Evolutionary conservation across 2,888 invertebrate genomes (phyloP).

Genomic region (Eudemis profundana): DNA sequence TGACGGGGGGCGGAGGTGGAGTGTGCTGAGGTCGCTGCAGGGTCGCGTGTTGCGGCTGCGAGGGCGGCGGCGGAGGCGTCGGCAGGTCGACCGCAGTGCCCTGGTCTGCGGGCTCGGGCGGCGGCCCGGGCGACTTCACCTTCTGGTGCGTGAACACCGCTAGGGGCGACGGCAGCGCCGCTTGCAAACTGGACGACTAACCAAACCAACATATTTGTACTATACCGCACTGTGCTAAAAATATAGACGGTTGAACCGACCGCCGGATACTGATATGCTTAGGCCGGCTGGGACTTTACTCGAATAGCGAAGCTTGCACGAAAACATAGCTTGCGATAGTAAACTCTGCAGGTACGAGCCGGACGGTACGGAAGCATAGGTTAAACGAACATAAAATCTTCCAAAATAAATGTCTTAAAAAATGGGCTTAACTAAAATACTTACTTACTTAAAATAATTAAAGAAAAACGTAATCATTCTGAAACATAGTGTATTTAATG

Average conservation of each 20-base stretch:
- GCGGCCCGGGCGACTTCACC: constrained; percentile 61
- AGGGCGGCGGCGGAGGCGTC: constrained; percentile 50
- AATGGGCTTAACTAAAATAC: constrained; percentile 65
- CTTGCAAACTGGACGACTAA: constrained; percentile 77
- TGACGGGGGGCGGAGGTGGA: constrained; percentile 68
- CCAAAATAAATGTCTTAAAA: constrained; percentile 81
- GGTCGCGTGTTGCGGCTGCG: constrained; percentile 47
- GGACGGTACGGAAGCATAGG: constrained; percentile 54
- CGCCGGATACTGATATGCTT: constrained; percentile 13
- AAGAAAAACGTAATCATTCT: constrained; percentile 63
- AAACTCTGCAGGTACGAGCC: constrained; percentile 51
- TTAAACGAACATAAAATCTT: constrained; percentile 72
- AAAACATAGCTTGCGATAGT: constrained; percentile 62
- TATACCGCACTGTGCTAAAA: constrained; percentile 60
- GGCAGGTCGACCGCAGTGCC: constrained; percentile 62
- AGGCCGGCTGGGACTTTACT: constrained; percentile 7
- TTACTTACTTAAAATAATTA: constrained; percentile 46
- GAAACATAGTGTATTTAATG: constrained; percentile 79
- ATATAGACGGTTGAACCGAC: constrained; percentile 43
- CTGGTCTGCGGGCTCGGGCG: constrained; percentile 50
- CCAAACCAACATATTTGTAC: constrained; percentile 79
- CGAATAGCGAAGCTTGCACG: constrained; percentile 72
- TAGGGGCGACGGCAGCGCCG: constrained; percentile 72
- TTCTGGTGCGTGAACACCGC: constrained; percentile 73
- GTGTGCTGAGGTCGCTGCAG: constrained; percentile 58